These are phyloP conservation scores for Adrianichthys oophorus DNA, from an alignment of 2,797 vertebrate genomes.

Conservation along the genomic window DNA sequence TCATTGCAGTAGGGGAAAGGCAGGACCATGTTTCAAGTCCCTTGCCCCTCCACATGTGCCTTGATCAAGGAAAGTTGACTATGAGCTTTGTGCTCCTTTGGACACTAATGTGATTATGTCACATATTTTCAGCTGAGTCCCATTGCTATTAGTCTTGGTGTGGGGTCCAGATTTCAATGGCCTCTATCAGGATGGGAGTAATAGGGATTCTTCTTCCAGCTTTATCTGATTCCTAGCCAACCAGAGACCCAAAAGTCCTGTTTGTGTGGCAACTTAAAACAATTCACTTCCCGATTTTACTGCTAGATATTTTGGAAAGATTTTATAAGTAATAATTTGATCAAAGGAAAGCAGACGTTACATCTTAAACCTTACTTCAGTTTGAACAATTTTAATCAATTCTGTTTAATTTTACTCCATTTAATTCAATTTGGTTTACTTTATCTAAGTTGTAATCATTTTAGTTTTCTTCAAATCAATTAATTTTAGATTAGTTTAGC, in stretches of 20 bases:
- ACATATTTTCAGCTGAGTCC: slow-evolving; percentile 81
- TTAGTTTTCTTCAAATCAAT: too few species aligned
- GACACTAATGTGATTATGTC: slow-evolving; percentile 81
- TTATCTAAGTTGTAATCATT: too few species aligned
- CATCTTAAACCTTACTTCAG: too few species aligned
- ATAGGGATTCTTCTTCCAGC: slow-evolving; percentile 77
- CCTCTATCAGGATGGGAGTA: slow-evolving; percentile 74
- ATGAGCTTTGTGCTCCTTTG: slow-evolving; percentile 81
- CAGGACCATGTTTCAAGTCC: slow-evolving; percentile 68
- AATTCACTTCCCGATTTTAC: slow-evolving; percentile 30
- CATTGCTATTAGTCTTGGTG: slow-evolving; percentile 78
- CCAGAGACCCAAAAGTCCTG: slow-evolving; percentile 65
- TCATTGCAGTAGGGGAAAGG: slow-evolving; percentile 78
- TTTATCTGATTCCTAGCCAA: slow-evolving; percentile 80
- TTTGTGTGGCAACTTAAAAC: slow-evolving; percentile 34
- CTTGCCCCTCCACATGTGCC: slow-evolving; percentile 72
- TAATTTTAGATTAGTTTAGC: too few species aligned
- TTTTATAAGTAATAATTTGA: slow-evolving; percentile 19
- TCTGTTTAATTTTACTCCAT: too few species aligned
- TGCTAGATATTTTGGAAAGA: slow-evolving; percentile 33
- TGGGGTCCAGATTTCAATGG: slow-evolving; percentile 72
- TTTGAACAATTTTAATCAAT: too few species aligned
- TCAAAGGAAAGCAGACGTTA: neutral
- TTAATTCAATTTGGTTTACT: too few species aligned
- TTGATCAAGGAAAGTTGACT: slow-evolving; percentile 79